Base-by-base conservation (phyloP, 2,113 vertebrate species). In the Condylura cristata region DNA sequence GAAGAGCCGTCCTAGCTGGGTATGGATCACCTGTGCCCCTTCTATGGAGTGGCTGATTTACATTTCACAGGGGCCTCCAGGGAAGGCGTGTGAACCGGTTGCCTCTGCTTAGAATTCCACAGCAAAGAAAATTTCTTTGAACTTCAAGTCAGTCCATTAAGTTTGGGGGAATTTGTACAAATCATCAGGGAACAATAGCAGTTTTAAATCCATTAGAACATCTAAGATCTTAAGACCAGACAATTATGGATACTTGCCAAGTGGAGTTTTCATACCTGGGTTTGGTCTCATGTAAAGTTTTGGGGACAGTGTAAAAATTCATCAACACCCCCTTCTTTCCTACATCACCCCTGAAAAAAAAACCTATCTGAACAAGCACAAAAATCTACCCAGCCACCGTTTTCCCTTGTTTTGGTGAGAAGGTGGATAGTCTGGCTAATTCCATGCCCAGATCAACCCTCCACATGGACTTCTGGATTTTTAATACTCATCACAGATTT, bases 281-380 rank as follows among this genome's bases (percentile, higher is more conserved):
- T 79, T 95, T 34, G 51, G 46, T 68, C 30, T 75, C 68, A 7
- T 78, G 82, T 7, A 86, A 94, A 89, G 30, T 48, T 95, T 70
- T 91, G 51, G 65, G 37, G 89, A 46, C 26, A 32, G 66, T 41
- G 51, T 82, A 65, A 22, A 93, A 91, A 94, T 65, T 11, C n/a
- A 39, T 18, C 12, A 78, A 37, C 3, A 41, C 1, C 80, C 24
- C 28, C 39, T 22, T 17, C 5, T 32, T 17, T 8, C 26, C 76
- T 51, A 7, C 3, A 1, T 34, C 2, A 2, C 32, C 0, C 10
- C 60, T 11, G 28, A 30, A 48, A 56, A 48, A n/a, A n/a, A 48
- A 26, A 44, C 74, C 10, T 13, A 61, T 0, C 8, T 14, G 86
- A 89, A 72, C 13, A 39, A 61, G 71, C 37, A 86, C 11, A 86